These are phyloP conservation scores for Andricus grossulariae DNA, from an alignment of 1,140 invertebrate species.

Conservation along the genomic window DNA sequence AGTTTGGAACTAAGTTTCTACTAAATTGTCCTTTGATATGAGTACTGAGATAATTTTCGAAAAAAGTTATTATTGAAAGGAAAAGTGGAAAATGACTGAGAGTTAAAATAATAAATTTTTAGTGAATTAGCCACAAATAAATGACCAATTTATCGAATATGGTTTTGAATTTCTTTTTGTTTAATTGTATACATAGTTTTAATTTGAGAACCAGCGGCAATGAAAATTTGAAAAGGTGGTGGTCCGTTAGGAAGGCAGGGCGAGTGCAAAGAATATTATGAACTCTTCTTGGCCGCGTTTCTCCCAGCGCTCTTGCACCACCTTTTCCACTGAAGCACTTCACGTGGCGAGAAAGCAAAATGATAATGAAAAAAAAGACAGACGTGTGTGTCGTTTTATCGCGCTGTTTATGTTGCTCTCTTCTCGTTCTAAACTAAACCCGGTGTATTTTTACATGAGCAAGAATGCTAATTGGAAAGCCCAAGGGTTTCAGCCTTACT, in stretches of 20 bases:
- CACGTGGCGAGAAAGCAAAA: constrained; percentile 20
- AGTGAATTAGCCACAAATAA: too few relatives aligned
- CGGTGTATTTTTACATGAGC: constrained; percentile 40
- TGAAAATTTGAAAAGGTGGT: constrained; percentile 36
- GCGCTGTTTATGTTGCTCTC: constrained; percentile 64
- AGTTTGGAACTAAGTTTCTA: too few relatives aligned
- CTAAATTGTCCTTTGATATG: too few relatives aligned
- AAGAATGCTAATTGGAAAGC: constrained; percentile 68
- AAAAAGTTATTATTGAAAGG: too few relatives aligned
- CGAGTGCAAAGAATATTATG: constrained; percentile 49
- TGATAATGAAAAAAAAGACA: constrained; percentile 49
- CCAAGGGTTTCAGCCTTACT: constrained; percentile 50
- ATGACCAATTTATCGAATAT: too few relatives aligned
- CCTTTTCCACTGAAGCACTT: constrained; percentile 29
- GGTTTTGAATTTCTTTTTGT: too few relatives aligned
- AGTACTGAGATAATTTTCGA: too few relatives aligned
- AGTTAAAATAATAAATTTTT: too few relatives aligned
- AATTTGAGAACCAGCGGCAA: constrained; percentile 27
- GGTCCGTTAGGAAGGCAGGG: neutral
- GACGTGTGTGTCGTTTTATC: constrained; percentile 60
- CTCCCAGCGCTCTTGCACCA: constrained; percentile 51
- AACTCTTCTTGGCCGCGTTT: constrained; percentile 53
- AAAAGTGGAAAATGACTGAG: too few relatives aligned
- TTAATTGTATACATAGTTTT: neutral
- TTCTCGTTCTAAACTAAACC: constrained; percentile 28